These are phyloP conservation scores for Siniperca scherzeri DNA, from an alignment of 2,797 vertebrate genomes.

Conservation along the genomic window DNA sequence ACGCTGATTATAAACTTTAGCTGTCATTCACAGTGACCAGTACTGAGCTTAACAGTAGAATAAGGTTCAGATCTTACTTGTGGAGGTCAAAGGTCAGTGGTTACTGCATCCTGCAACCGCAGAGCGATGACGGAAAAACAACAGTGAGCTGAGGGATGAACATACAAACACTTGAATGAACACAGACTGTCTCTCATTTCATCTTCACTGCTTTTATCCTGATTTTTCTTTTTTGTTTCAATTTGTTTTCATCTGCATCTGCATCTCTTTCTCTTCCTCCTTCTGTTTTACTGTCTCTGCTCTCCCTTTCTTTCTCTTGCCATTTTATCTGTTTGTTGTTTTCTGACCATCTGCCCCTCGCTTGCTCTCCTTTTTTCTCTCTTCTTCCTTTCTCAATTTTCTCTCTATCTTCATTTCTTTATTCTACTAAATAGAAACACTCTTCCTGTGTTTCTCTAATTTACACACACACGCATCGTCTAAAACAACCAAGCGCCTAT, in stretches of 20 bases:
- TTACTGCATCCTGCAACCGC: background rate
- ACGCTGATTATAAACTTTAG: background rate
- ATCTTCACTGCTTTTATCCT: constrained; percentile 31
- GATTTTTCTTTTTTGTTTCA: constrained; percentile 30
- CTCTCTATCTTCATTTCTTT: constrained; percentile 16
- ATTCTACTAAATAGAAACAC: background rate
- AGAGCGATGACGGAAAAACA: background rate
- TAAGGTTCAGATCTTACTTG: background rate
- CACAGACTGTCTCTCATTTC: constrained; percentile 19
- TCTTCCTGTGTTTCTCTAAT: constrained; percentile 20
- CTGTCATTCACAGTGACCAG: background rate
- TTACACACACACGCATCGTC: constrained; percentile 33
- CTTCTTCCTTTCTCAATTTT: background rate
- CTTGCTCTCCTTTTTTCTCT: background rate
- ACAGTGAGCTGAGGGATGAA: background rate
- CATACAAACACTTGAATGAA: background rate
- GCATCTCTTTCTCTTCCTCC: constrained; percentile 16
- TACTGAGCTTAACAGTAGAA: background rate
- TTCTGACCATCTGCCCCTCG: constrained; percentile 39
- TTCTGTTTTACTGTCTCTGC: background rate
- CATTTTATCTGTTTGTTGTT: constrained; percentile 20
- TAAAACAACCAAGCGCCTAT: constrained; percentile 18
- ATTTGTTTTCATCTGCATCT: constrained; percentile 43
- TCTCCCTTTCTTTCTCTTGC: constrained; percentile 8
- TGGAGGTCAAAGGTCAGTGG: constrained; percentile 24